Evolutionary conservation across 2,888 invertebrate species (phyloP), one percentile per base, ranked within the genome.

Genomic region (Enoplolaimus lenunculus): DNA sequence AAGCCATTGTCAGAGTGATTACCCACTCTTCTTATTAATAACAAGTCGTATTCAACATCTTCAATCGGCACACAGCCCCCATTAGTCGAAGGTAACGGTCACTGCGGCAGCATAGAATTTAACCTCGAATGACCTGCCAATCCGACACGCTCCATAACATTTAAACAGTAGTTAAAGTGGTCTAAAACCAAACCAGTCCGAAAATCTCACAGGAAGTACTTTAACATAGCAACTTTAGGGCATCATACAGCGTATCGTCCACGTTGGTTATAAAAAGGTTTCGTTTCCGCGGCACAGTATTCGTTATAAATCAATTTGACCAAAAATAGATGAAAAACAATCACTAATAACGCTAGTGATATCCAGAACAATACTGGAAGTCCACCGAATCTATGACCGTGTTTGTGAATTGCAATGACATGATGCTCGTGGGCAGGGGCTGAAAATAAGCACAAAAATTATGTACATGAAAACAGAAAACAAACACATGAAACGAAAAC

Each of bases 311-410:
- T 89, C 76, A 93, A 86, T 82, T 92, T 91, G 83, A 90, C 90
- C 34, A 94, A 85, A 84, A 94, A 93, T 77, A 93, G 84, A 83
- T 94, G 93, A 84, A 94, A 94, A 76, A 91, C 86, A 72, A 91
- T 85, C 76, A 94, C 90, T 74, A 93, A 86, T 79, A 89, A 87
- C 80, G 89, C 88, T 75, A 94, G 88, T 73, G 90, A 88, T 66
- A 91, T 87, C 93, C 93, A 94, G 82, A 94, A 93, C 66, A 92
- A 83, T 0, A 90, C 89, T 62, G 93, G 93, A 73, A 94, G 83
- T 0, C 93, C 93, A 45, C 92, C 92, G 75, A 91, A 85, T 75
- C 89, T 88, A 82, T 91, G 89, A 0, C 93, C 93, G 79, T 93
- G 92, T 78, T 88, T 89, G 80, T 93, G 93, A 75, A 92, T 83